Conservation (phyloP, 2,797 vertebrate genomes). For the Falco naumanni region DNA sequence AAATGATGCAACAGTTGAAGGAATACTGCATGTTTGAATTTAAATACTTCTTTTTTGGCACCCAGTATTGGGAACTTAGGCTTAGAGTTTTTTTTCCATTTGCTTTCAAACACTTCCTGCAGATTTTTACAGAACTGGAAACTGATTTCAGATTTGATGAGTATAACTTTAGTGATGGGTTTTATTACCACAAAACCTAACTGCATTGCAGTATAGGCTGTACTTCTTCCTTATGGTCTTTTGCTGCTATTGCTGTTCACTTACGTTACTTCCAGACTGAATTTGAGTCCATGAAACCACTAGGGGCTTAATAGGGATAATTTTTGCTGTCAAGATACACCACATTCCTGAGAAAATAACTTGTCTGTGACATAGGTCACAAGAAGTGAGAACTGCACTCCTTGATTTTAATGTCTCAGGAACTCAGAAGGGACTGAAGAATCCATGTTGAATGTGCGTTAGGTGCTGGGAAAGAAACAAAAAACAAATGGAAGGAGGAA, state of each 20-base stretch:
- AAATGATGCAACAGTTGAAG: neutral
- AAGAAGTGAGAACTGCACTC: neutral
- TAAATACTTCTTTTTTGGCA: neutral
- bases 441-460: neutral
- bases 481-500: neutral
- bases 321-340: neutral
- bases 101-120: neutral
- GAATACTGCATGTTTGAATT: neutral
- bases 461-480: neutral
- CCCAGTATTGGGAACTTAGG: neutral
- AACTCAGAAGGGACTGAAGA: neutral
- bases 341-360: neutral
- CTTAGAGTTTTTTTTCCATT: neutral
- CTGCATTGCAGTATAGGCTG: rapidly evolving
- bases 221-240: neutral
- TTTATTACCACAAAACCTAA: neutral
- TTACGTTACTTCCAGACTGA: neutral
- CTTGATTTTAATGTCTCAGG: neutral
- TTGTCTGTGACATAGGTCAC: rapidly evolving
- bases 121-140: neutral
- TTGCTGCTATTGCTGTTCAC: neutral
- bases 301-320: neutral
- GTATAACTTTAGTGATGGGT: neutral
- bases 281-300: neutral
- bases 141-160: neutral